phyloP scores from a whole-genome alignment of 2,113 vertebrate species.

The Calidris pugnax region DNA sequence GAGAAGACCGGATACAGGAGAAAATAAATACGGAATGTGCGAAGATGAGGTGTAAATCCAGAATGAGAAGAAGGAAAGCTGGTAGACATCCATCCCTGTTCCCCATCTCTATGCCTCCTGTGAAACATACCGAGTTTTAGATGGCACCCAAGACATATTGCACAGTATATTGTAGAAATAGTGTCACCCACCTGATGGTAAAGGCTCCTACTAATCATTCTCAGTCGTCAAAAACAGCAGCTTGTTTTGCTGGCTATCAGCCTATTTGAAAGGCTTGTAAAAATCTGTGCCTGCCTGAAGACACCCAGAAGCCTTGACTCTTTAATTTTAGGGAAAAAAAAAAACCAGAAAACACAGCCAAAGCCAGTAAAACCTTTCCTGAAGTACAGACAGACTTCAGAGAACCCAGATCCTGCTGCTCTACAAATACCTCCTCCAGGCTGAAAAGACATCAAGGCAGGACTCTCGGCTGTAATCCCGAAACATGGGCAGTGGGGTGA shows the following conservation, averaged over 20 bases:
- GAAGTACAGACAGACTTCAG: not conserved
- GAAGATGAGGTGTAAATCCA: not conserved
- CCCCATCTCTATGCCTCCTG: not conserved
- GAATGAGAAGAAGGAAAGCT: not conserved
- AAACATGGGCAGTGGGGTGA: not conserved
- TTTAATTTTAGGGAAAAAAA: not conserved
- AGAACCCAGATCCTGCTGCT: not conserved
- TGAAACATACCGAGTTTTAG: not conserved
- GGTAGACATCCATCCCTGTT: not conserved
- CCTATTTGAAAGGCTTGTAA: not conserved
- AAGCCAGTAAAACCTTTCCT: not conserved
- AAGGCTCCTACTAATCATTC: not conserved
- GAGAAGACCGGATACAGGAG: not conserved
- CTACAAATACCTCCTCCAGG: not conserved
- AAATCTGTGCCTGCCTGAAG: not conserved
- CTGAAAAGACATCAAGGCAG: not conserved
- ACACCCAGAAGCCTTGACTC: not conserved
- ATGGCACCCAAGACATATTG: no score
- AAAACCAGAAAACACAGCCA: not conserved
- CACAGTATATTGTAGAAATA: not conserved
- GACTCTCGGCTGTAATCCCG: not conserved
- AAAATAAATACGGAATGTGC: not conserved
- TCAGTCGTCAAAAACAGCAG: not conserved
- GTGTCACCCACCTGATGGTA: not conserved
- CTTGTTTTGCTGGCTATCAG: not conserved